phyloP scores from a whole-genome alignment of 2,113 vertebrate genomes.

The Chionomys nivalis region DNA sequence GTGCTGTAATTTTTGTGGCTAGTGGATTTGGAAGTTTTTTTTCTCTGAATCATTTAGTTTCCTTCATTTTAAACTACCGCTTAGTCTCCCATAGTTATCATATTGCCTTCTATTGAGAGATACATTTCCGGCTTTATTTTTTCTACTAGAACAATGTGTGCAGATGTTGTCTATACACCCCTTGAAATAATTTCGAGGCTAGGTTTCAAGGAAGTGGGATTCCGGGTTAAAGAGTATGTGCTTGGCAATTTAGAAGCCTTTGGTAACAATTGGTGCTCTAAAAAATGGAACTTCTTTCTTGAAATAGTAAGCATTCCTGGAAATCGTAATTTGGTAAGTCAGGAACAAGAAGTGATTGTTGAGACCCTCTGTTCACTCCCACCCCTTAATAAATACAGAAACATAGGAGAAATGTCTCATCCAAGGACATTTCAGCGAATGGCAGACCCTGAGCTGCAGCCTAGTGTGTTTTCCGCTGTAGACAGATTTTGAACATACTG shows the following conservation, averaged over 20 bases:
- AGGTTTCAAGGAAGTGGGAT: conserved; percentile 25
- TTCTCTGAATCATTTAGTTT: neutral
- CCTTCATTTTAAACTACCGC: conserved; percentile 24
- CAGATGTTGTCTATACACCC: neutral
- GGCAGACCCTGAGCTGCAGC: neutral
- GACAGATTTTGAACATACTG: neutral
- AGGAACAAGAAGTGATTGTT: conserved; percentile 20
- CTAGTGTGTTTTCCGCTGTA: neutral
- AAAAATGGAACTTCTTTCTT: conserved; percentile 45
- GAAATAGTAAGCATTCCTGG: conserved; percentile 29
- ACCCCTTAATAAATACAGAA: neutral
- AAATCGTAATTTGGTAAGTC: conserved; percentile 26
- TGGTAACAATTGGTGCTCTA: conserved; percentile 30
- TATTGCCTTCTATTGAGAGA: neutral
- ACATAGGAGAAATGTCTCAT: neutral
- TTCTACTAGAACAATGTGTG: neutral
- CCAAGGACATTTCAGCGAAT: neutral
- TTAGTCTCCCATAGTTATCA: neutral
- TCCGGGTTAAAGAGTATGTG: conserved; percentile 39
- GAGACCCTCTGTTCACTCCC: neutral
- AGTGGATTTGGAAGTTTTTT: neutral
- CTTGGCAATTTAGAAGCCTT: conserved; percentile 4
- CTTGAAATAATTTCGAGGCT: neutral
- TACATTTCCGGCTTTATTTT: neutral
- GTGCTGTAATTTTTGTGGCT: neutral